Evolutionary conservation across 2,113 vertebrate species (phyloP).

Genomic region (Peromyscus leucopus): DNA sequence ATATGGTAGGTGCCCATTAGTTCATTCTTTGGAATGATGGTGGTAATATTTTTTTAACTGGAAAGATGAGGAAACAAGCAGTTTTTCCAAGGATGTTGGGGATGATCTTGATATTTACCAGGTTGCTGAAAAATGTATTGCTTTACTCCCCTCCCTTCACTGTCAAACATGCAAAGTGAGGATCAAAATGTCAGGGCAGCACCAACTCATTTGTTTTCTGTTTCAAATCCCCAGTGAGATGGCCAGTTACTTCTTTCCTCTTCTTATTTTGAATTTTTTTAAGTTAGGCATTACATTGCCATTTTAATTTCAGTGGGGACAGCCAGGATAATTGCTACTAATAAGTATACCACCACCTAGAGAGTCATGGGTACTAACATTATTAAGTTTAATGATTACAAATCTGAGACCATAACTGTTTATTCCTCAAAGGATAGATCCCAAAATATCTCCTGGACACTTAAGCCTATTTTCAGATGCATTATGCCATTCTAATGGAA

Average conservation of each 20-base stretch:
- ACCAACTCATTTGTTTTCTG: background rate
- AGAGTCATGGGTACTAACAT: background rate
- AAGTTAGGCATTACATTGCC: background rate
- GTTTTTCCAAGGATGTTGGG: background rate
- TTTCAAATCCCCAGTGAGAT: background rate
- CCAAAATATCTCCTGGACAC: constrained; percentile 6
- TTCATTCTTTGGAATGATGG: background rate
- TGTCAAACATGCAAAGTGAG: background rate
- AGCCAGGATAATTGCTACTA: constrained; percentile 5
- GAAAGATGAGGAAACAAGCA: background rate
- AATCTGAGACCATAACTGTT: background rate
- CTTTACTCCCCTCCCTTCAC: background rate
- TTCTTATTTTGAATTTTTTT: background rate
- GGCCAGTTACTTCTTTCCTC: background rate
- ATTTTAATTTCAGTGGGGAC: constrained; percentile 39
- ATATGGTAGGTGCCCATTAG: background rate
- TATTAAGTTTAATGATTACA: constrained; percentile 51
- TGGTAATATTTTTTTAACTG: background rate
- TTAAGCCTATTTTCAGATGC: constrained; percentile 34
- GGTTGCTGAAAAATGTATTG: background rate
- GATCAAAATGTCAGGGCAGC: background rate
- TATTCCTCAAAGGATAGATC: constrained; percentile 20
- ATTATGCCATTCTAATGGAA: background rate
- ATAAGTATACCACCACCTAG: constrained; percentile 10
- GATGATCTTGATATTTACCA: constrained; percentile 12